phyloP scores from a whole-genome alignment of 2,888 invertebrate species.

The Pilophorus perplexus region DNA sequence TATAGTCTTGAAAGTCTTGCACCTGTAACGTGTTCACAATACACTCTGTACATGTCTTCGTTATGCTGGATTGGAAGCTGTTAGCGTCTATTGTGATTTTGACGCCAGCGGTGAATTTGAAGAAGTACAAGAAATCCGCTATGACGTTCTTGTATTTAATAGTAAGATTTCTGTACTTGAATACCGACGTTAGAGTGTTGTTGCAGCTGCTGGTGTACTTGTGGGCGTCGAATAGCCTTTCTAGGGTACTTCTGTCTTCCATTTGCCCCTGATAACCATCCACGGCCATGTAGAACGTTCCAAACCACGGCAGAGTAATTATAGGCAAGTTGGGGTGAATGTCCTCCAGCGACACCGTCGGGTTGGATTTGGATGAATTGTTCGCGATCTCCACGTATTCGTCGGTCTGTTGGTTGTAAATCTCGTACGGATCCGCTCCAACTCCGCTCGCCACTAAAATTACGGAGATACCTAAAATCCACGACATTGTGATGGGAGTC shows the following conservation, averaged over 20 bases:
- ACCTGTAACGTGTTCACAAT: slow-evolving; percentile 12
- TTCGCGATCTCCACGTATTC: slow-evolving; percentile 10
- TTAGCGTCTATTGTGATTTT: slow-evolving; percentile 6
- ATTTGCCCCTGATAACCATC: background rate
- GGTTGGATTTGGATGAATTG: background rate
- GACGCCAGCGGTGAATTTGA: background rate
- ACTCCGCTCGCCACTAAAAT: no score
- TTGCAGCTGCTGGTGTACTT: slow-evolving; percentile 3
- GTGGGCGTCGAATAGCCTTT: background rate
- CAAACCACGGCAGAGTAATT: background rate
- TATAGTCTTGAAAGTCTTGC: slow-evolving; percentile 23
- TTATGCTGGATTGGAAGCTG: slow-evolving; percentile 18
- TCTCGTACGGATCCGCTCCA: background rate
- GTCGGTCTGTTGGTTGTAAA: slow-evolving; percentile 8
- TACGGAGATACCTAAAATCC: no score
- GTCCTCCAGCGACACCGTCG: background rate
- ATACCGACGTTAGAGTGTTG: slow-evolving; percentile 14
- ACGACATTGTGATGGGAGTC: no score
- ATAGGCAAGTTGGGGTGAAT: background rate
- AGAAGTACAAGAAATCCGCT: background rate
- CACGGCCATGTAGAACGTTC: background rate
- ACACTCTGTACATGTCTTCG: slow-evolving; percentile 1
- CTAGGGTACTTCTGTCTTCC: slow-evolving; percentile 2
- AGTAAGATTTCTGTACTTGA: slow-evolving; percentile 4
- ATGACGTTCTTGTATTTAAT: background rate